Evolutionary conservation across 1,140 invertebrate genomes (phyloP), one percentile per base, ranked within the genome.

Genomic region (Rhynchophorus ferrugineus): DNA sequence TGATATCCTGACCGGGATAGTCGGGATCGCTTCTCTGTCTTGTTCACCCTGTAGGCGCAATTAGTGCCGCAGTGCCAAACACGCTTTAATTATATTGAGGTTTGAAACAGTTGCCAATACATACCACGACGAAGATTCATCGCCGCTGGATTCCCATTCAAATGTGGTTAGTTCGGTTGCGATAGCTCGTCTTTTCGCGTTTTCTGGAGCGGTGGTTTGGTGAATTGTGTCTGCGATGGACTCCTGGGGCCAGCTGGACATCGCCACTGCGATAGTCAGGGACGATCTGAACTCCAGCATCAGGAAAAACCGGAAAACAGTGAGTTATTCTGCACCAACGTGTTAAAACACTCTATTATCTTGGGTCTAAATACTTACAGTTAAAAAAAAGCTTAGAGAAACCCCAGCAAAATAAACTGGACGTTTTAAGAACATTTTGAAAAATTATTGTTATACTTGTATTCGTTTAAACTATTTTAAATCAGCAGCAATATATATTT

Each of bases 231-330:
- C 1, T 21, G 16, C n/a, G 13, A 83, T 82, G 80, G 80, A 78
- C 68, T 75, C 75, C 36, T 82, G 80, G 80, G 78, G 77, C 29
- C 76, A 77, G 52, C 66, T 83, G 54, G 79, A 80, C 59, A 72
- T 75, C 43, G 76, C 76, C 2, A 71, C 76, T 2, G 73, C 71
- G 14, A 78, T 81, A 56, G 77, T 76, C 6, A 73, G 79, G 44
- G 79, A 82, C 64, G 80, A 81, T 61, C 56, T 75, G 58, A 70
- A 70, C 34, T 66, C 66, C 45, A 79, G 73, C 62, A 71, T 77
- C 57, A 69, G 77, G 17, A 69, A 71, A 51, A 73, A 71, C 53
- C 72, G 75, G 60, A 66, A 69, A 66, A 71, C 75, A 70, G 78
- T 79, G 73, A 73, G 70, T 71, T 8, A 9, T 9, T 13, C 36